A percentile compares a stretch with the other conserved stretches of the same genome.
Conservation (phyloP, 2,113 vertebrate genomes). For the Fregata magnificens region DNA sequence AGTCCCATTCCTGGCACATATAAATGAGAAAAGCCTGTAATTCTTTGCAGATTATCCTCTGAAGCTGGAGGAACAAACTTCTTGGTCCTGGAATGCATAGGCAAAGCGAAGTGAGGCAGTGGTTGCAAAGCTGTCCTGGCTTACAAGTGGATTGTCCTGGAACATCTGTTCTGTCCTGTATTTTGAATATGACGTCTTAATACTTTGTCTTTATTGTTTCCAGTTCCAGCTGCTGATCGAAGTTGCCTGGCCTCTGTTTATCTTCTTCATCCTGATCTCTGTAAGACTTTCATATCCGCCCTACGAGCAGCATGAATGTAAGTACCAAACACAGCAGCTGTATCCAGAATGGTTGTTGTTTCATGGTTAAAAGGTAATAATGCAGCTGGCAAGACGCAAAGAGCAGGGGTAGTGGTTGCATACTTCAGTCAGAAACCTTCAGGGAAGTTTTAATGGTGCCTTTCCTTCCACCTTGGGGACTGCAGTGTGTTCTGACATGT, state of each 20-base stretch:
- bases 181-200: neutral
- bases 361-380: neutral
- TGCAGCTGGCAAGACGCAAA: neutral
- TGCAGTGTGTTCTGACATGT: neutral
- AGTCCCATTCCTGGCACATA: neutral
- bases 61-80: neutral
- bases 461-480: neutral
- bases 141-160: neutral
- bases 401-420: neutral
- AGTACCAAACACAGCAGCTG: slow-evolving; percentile 70
- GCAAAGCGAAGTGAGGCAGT: neutral
- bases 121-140: neutral
- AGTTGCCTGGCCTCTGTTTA: slow-evolving; percentile 93
- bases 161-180: neutral
- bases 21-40: neutral
- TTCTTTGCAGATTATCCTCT: neutral
- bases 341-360: neutral
- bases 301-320: slow-evolving; percentile 97
- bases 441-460: neutral
- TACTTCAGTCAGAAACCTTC: neutral
- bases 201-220: slow-evolving; percentile 40
- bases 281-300: slow-evolving; percentile 93
- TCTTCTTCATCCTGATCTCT: slow-evolving; percentile 96
- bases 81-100: neutral
- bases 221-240: slow-evolving; percentile 93